phyloP scores from a whole-genome alignment of 2,888 invertebrate genomes.

The Ophioninae sp. region DNA sequence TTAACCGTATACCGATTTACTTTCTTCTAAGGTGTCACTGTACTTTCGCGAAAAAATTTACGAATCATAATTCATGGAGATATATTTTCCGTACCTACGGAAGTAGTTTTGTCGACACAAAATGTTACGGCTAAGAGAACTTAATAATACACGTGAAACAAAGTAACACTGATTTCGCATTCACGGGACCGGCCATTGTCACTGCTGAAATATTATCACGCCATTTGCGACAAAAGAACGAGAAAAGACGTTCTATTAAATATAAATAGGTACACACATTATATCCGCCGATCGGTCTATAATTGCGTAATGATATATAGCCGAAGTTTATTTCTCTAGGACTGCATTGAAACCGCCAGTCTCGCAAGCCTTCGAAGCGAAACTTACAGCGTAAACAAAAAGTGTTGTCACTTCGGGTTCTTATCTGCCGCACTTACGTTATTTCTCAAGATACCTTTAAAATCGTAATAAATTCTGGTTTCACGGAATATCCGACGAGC shows the following conservation, averaged over 20 bases:
- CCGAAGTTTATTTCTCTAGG: not conserved
- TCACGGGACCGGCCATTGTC: not conserved
- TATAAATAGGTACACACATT: not conserved
- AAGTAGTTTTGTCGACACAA: not conserved
- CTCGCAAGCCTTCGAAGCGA: not conserved
- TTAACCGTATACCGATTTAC: not conserved
- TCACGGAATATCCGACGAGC: not conserved
- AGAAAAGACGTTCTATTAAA: not conserved
- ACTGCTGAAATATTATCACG: not conserved
- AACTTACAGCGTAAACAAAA: not conserved
- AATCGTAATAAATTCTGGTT: not conserved
- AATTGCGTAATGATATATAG: not conserved
- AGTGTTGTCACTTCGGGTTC: not conserved
- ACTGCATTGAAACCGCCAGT: not conserved
- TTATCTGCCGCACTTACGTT: not conserved
- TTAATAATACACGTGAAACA: not conserved
- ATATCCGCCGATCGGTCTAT: not conserved
- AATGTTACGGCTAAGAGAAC: too few relatives aligned
- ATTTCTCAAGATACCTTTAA: not conserved
- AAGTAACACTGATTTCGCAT: not conserved
- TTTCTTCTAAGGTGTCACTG: not conserved
- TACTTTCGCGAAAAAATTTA: not conserved
- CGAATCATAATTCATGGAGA: not conserved
- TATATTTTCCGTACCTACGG: not conserved
- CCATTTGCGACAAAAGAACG: not conserved